Evolutionary conservation across 2,888 invertebrate species (phyloP), one percentile per base, ranked within the genome.

Genomic region (Platynereis dumerilii): DNA sequence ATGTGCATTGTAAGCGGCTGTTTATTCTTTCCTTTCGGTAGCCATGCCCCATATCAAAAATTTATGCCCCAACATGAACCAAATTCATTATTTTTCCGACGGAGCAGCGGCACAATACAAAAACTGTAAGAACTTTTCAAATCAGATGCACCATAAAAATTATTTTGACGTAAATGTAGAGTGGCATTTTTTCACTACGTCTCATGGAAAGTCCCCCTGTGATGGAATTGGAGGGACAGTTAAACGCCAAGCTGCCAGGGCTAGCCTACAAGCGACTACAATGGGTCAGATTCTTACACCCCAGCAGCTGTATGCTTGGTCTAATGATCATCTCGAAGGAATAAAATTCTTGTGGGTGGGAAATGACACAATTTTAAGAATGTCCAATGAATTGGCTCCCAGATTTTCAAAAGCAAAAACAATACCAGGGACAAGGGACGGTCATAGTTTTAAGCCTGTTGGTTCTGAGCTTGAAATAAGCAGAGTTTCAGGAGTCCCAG

Each of bases 211-310:
- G 62, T 60, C 67, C 44, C 57, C 74, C 3, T 71, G 73, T 64
- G 76, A 77, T 67, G 74, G 74, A 3, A 58, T 76, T 15, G 75
- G 73, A 2, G 76, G 70, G 1, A 69, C 72, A n/a, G 57, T 65
- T 12, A 61, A 65, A 39, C 29, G 48, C n/a, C 48, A 44, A 1
- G 57, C 59, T 2, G 57, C 65, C 17, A 5, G 44, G 10, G 65
- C 65, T 20, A 65, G 65, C 54, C 27, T 60, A n/a, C 65, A 65
- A 24, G 64, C 64, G 2, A 20, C 45, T 22, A 39, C 26, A 29
- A 57, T 12, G 5, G 27, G 44, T 39, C 63, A 63, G 0, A 63
- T 58, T 42, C 56, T 58, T 10, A 44, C 55, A 1, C 12, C 60
- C n/a, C 26, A 34, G 7, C 29, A 34, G 10, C 22, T 58, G 10